Conservation (phyloP, 2,113 vertebrate genomes). For the Spea multiplicata region DNA sequence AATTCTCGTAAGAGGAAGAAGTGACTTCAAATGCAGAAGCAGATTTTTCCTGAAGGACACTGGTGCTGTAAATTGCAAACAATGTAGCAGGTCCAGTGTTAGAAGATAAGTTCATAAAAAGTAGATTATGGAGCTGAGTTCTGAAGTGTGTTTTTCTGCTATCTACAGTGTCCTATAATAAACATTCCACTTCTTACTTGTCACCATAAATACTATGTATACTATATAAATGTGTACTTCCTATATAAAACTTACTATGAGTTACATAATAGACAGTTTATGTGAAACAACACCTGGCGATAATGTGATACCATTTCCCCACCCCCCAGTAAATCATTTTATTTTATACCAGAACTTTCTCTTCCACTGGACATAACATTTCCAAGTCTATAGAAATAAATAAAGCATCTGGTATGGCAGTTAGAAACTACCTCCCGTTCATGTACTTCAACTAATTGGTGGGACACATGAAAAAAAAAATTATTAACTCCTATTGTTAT, state of each 20-base stretch:
- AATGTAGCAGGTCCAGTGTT: slow-evolving; percentile 1
- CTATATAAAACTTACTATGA: slow-evolving; percentile 23
- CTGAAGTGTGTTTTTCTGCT: background rate
- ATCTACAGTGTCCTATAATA: slow-evolving; percentile 13
- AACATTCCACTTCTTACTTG: slow-evolving; percentile 14
- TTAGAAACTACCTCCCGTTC: background rate
- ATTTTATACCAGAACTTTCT: background rate
- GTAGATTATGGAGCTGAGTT: background rate
- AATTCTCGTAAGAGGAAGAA: slow-evolving; percentile 3
- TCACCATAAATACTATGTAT: slow-evolving; percentile 1
- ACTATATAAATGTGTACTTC: slow-evolving; percentile 9
- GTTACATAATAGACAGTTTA: slow-evolving; percentile 20
- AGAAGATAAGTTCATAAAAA: slow-evolving; percentile 4
- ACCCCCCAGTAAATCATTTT: background rate
- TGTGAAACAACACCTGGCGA: slow-evolving; percentile 18
- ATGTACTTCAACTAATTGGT: background rate
- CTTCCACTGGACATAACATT: background rate
- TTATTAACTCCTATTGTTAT: too few species aligned
- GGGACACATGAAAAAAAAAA: background rate
- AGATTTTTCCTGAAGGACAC: slow-evolving; percentile 20
- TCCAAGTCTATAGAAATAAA: background rate
- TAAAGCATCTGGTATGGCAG: background rate
- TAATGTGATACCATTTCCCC: slow-evolving; percentile 19
- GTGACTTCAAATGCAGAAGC: slow-evolving; percentile 12
- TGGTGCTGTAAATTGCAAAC: slow-evolving; percentile 9